Base-by-base conservation (phyloP, 2,888 invertebrate genomes). In the Melitaea athalia region DNA sequence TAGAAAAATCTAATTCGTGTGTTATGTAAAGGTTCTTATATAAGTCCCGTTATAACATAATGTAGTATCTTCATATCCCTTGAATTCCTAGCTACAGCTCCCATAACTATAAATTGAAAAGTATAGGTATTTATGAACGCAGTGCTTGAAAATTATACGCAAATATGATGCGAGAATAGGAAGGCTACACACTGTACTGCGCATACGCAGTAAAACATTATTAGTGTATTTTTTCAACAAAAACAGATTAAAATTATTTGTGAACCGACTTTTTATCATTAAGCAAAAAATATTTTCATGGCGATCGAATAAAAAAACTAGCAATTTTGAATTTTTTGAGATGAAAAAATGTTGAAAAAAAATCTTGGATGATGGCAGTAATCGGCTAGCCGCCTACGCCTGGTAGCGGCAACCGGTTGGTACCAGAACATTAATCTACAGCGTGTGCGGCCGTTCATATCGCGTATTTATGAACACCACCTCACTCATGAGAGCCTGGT, bases 401-500 rank as follows among this genome's bases (percentile, higher is more conserved):
- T 74, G 78, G 81, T 80, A 76, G 78, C 77, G 75, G 72, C 80
- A 80, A 79, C 79, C 79, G 78, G 80, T 77, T 73, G 76, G 77
- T 79, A 85, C 82, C 84, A 82, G 78, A 80, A 81, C 85, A 88
- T 88, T 87, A 87, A 89, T 88, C 87, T 83, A 81, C 91, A 81
- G 84, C 79, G 90, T 90, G 91, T 90, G 91, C 86, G 91, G 91
- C 85, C 90, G 77, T 79, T 83, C 87, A 86, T 87, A 85, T 84
- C 81, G 80, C 82, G 86, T 87, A 89, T 91, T 91, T 91, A 91
- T 90, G 89, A 86, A 86, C 88, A 86, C 87, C 85, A 77, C 78
- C 75, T 75, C 70, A 74, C 74, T 80, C 85, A 85, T 88, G 89
- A 81, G 80, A 80, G 81, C 87, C 84, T 84, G 83, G 85, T 86